These are phyloP conservation scores for Entomobrya multifasciata DNA, from an alignment of 2,888 invertebrate species.

Conservation along the genomic window DNA sequence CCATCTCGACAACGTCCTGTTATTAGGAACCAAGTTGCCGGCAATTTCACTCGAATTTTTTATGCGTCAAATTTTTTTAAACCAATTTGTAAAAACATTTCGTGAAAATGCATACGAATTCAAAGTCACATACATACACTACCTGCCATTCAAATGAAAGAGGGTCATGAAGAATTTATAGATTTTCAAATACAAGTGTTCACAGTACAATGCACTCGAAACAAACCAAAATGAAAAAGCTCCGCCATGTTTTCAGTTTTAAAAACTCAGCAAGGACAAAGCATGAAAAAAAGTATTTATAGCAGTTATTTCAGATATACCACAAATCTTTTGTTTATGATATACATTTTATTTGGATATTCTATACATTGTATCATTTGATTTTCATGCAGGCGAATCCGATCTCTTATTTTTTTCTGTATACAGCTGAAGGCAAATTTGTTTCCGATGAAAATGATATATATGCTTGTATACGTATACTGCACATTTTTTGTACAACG, in stretches of 20 bases:
- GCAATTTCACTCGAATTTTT: too few species aligned
- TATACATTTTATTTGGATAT: too few species aligned
- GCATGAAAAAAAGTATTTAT: too few species aligned
- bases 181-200: too few species aligned
- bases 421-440: background rate
- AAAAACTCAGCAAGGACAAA: too few species aligned
- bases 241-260: too few species aligned
- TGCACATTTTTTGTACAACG: conserved; percentile 16
- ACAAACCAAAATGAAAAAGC: too few species aligned
- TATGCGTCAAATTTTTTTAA: background rate
- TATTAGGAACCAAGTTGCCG: background rate
- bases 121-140: background rate
- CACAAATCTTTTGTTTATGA: too few species aligned
- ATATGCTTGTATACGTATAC: conserved; percentile 11
- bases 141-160: too few species aligned
- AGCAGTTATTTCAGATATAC: too few species aligned
- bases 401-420: background rate
- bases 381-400: background rate
- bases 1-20: background rate
- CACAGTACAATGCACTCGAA: too few species aligned
- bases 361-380: background rate
- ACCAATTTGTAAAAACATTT: background rate
- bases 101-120: background rate
- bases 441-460: conserved; percentile 38
- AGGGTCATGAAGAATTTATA: too few species aligned